Conservation (phyloP, 2,797 vertebrate genomes). For the Momotus momota region DNA sequence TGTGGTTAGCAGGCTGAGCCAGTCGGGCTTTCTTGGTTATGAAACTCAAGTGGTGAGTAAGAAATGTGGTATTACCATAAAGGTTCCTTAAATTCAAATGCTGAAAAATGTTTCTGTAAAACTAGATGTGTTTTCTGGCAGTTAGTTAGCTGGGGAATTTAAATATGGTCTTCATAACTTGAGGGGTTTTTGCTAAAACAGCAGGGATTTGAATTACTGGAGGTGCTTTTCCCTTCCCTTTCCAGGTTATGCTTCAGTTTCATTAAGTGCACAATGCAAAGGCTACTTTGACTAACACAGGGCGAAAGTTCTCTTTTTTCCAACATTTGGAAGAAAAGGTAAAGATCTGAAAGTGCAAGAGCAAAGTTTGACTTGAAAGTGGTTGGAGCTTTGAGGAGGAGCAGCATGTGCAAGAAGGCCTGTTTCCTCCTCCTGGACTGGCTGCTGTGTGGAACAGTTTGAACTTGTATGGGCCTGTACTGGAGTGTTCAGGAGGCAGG, state of each 20-base stretch:
- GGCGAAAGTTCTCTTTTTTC: background rate
- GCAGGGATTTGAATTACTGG: background rate
- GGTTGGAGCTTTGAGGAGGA: background rate
- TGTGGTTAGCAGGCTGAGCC: background rate
- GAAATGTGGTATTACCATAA: background rate
- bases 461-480: background rate
- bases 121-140: background rate
- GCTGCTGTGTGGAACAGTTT: fast-evolving
- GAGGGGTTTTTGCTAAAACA: background rate
- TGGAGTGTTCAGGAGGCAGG: background rate
- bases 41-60: background rate
- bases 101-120: background rate
- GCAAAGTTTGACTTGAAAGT: background rate
- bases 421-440: background rate
- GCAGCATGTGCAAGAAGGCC: no score
- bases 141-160: background rate
- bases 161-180: background rate
- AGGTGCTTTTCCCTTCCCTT: background rate
- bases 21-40: background rate
- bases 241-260: background rate
- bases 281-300: background rate
- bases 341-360: background rate
- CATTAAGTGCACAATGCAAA: background rate
- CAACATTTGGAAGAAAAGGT: background rate
- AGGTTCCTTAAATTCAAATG: background rate